phyloP scores from a whole-genome alignment of 2,797 vertebrate species.

The Phataginus tricuspis region DNA sequence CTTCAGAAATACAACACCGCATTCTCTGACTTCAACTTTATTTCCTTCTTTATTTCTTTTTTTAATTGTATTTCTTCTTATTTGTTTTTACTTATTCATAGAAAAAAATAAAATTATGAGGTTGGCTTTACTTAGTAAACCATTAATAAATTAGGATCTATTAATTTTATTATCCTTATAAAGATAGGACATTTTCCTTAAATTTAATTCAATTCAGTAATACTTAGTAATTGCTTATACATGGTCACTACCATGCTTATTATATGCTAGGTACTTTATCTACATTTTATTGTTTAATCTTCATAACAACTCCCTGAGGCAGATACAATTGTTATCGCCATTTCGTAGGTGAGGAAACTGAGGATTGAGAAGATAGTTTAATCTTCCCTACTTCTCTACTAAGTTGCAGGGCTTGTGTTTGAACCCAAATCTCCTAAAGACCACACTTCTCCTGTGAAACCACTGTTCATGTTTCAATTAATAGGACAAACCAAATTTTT shows the following conservation, averaged over 20 bases:
- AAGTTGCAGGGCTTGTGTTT: not conserved
- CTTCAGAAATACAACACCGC: not conserved
- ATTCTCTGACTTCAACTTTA: conserved; percentile 18
- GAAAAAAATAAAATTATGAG: conserved; percentile 21
- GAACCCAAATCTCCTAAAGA: not conserved
- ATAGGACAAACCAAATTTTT: not conserved
- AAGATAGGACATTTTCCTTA: conserved; percentile 9
- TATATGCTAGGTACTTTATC: not conserved
- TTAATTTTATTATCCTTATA: conserved; percentile 48
- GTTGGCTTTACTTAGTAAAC: conserved; percentile 32
- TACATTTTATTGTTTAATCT: conserved; percentile 2
- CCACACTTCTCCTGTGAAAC: not conserved
- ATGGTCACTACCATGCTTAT: not conserved
- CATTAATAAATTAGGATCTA: not conserved
- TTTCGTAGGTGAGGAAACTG: not conserved
- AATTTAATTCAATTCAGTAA: not conserved
- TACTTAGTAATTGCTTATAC: not conserved
- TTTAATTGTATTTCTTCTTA: too few species aligned
- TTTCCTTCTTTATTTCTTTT: conserved; percentile 22
- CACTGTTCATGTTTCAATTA: conserved; percentile 8
- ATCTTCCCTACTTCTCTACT: not conserved
- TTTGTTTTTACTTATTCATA: not conserved
- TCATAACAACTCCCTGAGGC: not conserved
- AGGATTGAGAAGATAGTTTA: not conserved
- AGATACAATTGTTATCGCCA: not conserved